A percentile compares a stretch with the other conserved stretches of the same genome.
phyloP scores from a whole-genome alignment of 1,140 invertebrate genomes.

The Stegodyphus dumicola region DNA sequence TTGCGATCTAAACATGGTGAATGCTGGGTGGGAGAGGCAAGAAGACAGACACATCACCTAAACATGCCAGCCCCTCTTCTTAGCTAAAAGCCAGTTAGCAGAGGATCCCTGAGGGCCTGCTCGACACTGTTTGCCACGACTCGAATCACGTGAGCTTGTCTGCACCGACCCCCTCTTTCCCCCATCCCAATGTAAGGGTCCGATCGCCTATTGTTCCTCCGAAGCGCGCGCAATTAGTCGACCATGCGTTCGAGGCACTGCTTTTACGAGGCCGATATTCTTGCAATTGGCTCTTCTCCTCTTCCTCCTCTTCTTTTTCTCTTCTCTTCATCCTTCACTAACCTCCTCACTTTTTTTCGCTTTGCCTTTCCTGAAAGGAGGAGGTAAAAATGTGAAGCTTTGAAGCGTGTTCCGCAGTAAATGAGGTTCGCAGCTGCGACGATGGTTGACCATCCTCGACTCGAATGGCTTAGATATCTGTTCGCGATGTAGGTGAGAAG shows the following conservation, averaged over 20 bases:
- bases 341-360: neutral
- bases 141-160: conserved; percentile 18
- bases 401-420: conserved; percentile 27
- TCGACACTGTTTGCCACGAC: conserved; percentile 53
- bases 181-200: neutral
- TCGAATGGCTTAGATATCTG: too few relatives aligned
- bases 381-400: conserved; percentile 1
- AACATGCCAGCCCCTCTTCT: conserved; percentile 56
- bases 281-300: conserved; percentile 38
- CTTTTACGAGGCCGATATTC: conserved; percentile 52
- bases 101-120: conserved; percentile 43
- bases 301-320: neutral
- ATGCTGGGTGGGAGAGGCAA: neutral
- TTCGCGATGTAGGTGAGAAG: too few relatives aligned
- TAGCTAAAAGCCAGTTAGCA: conserved; percentile 61
- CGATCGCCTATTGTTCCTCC: conserved; percentile 30
- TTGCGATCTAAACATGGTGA: neutral
- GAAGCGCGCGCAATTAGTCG: conserved; percentile 58
- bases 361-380: neutral
- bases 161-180: neutral
- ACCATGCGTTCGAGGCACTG: conserved; percentile 42
- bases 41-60: conserved; percentile 30
- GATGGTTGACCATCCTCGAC: too few relatives aligned
- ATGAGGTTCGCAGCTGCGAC: conserved; percentile 44
- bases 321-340: neutral